These are phyloP conservation scores for Lacanobia wlatinum DNA, from an alignment of 2,888 invertebrate genomes.

Conservation along the genomic window DNA sequence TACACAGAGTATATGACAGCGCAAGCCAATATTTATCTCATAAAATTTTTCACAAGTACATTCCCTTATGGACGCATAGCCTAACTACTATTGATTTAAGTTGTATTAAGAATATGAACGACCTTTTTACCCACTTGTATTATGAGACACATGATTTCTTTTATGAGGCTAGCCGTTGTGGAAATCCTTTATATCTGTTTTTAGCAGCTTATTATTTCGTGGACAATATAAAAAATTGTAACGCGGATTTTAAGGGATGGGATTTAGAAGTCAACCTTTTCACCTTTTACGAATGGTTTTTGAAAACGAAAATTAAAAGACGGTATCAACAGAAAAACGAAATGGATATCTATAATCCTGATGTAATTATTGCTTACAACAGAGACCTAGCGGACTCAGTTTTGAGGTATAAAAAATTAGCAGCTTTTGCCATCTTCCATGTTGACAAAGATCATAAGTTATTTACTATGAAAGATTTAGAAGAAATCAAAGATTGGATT, in stretches of 20 bases:
- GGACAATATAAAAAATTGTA: neutral
- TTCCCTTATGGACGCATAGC: neutral
- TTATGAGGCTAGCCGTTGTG: neutral
- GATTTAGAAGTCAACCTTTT: neutral
- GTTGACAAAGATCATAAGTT: neutral
- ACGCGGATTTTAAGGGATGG: neutral
- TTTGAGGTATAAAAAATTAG: constrained; percentile 5
- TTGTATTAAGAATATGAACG: neutral
- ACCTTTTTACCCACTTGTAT: neutral
- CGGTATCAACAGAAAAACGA: neutral
- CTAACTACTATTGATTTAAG: neutral
- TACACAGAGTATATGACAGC: constrained; percentile 5
- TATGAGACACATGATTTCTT: neutral
- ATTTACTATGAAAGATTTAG: neutral
- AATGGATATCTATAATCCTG: constrained; percentile 10
- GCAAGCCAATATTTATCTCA: neutral
- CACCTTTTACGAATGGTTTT: constrained; percentile 3
- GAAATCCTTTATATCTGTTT: neutral
- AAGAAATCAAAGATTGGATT: constrained; percentile 1
- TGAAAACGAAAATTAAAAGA: neutral
- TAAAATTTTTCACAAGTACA: neutral
- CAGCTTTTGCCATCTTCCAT: constrained; percentile 1
- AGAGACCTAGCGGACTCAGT: constrained; percentile 1
- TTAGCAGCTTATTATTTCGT: constrained; percentile 5
- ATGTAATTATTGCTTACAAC: neutral